These are phyloP conservation scores for Pseudolaguvia tuberculata DNA, from an alignment of 2,113 vertebrate species.

Conservation along the genomic window DNA sequence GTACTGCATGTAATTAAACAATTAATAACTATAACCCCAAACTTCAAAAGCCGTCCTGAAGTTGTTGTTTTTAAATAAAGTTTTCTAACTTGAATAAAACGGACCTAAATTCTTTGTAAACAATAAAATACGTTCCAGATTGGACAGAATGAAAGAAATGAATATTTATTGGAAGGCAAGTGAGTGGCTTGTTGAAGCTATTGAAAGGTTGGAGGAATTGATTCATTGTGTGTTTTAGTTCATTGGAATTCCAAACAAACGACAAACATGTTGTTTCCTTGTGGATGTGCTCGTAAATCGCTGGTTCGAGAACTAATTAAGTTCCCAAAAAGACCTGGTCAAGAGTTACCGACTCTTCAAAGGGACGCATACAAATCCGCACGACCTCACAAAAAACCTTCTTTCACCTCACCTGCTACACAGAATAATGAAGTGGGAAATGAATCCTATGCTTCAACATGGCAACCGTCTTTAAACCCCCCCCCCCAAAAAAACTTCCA, in stretches of 20 bases:
- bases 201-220: background rate
- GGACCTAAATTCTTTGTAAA: background rate
- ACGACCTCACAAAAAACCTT: background rate
- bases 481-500: slow-evolving; percentile 5
- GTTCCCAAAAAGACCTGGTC: slow-evolving; percentile 17
- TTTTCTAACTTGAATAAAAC: background rate
- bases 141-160: background rate
- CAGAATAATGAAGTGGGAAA: slow-evolving; percentile 25
- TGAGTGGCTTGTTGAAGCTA: background rate
- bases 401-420: background rate
- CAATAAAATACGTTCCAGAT: background rate
- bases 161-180: background rate
- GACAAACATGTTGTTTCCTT: slow-evolving; percentile 17
- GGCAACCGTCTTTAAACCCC: background rate
- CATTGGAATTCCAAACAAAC: background rate
- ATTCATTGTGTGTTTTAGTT: background rate
- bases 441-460: slow-evolving; percentile 1
- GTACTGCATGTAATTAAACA: slow-evolving; percentile 3
- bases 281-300: background rate
- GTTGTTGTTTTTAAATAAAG: background rate
- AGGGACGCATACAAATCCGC: slow-evolving; percentile 2
- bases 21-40: slow-evolving; percentile 2
- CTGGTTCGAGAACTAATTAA: slow-evolving; percentile 28
- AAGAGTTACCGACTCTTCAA: slow-evolving; percentile 24
- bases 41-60: background rate